Conservation (phyloP, 2,113 vertebrate genomes). For the Heterocephalus glaber region DNA sequence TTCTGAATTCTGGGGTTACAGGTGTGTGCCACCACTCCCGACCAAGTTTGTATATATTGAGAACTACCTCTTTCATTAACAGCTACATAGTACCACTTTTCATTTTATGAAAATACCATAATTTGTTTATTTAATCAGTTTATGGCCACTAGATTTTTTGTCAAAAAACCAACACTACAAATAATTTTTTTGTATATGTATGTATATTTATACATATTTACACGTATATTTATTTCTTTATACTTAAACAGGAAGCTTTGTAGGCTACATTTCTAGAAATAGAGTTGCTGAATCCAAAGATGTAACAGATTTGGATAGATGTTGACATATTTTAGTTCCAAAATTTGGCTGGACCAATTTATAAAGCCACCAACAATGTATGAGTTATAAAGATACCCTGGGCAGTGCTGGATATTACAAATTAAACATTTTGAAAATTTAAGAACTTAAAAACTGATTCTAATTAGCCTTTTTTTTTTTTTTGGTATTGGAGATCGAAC, state of each 20-base stretch:
- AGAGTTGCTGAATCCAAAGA: background rate
- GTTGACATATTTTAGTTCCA: background rate
- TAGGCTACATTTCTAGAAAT: background rate
- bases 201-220: background rate
- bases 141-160: background rate
- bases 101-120: background rate
- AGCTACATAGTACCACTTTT: background rate
- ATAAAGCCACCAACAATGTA: background rate
- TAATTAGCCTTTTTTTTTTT: background rate
- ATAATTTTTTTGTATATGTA: background rate
- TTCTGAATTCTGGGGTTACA: background rate
- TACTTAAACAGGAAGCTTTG: background rate
- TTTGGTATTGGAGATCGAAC: too few species aligned
- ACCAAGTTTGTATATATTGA: background rate
- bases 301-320: background rate
- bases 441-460: background rate
- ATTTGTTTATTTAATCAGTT: background rate
- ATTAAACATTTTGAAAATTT: constrained; percentile 37
- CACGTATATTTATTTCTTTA: background rate
- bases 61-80: background rate
- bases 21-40: background rate
- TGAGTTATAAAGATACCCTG: background rate
- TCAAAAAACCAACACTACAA: background rate
- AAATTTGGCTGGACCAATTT: background rate
- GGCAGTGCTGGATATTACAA: background rate